Base-by-base conservation (phyloP, 2,888 invertebrate genomes). In the Watsonalla cultraria region DNA sequence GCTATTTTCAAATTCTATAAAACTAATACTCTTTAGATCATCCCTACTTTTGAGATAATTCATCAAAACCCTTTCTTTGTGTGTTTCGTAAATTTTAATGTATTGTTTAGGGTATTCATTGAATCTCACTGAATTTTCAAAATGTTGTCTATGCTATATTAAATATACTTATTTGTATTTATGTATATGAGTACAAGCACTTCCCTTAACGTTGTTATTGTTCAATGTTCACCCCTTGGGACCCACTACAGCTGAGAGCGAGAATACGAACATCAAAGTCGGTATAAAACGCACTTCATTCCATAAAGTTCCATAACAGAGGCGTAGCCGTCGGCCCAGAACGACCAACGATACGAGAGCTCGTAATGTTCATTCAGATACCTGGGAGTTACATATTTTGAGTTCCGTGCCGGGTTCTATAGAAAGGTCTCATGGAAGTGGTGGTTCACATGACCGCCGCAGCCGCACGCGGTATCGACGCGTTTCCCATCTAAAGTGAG, bases 221-320 rank as follows among this genome's bases (percentile, higher is more conserved):
- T 37, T 37, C 8, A 37, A 7, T 37, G 37, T 5, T 37, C 75
- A 71, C 66, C 78, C 84, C 79, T 75, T 65, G 80, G 82, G 84
- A 82, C 76, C 79, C 80, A 82, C 82, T 84, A 78, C 71, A 80
- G 76, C 74, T 80, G 79, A 81, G 78, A 82, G 80, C 82, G 78
- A 73, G 78, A 82, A 87, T 83, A 82, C 80, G 82, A 86, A 88
- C 85, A 86, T 87, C 86, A 84, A 87, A 86, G 80, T 74, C 78
- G 81, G 76, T 82, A 86, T 85, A 85, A 83, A 84, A 86, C 84
- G 83, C 85, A 84, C 84, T 88, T 83, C 80, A 82, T 85, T 83
- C 82, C 81, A 83, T 86, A 85, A 85, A 83, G 76, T 81, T 84
- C 80, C 79, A 84, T 85, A 85, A 83, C 80, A 78, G 72, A 78